Percentiles rank a stretch among this genome's conserved stretches.
phyloP scores from a whole-genome alignment of 1,140 invertebrate species.

The Pseudoatta argentina region DNA sequence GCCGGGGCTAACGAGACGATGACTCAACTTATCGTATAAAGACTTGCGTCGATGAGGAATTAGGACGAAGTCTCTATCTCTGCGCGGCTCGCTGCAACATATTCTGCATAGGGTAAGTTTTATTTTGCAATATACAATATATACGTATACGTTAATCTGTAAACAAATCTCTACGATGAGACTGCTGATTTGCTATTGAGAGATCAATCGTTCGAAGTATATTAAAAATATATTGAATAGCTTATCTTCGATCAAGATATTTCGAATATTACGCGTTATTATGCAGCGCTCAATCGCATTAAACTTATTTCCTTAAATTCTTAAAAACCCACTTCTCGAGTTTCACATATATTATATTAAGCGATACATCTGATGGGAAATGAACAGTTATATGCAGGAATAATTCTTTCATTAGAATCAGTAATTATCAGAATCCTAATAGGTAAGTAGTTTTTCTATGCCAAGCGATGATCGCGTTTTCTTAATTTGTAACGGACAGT shows the following conservation, averaged over 20 bases:
- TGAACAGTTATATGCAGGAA: neutral
- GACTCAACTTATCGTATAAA: slow-evolving; percentile 73
- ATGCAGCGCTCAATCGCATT: neutral
- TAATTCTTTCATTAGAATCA: slow-evolving; percentile 39
- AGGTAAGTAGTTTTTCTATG: slow-evolving; percentile 7
- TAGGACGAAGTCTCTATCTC: slow-evolving; percentile 66
- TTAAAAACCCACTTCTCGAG: slow-evolving; percentile 19
- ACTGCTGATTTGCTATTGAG: slow-evolving; percentile 7
- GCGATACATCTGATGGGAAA: slow-evolving; percentile 12
- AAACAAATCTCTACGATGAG: neutral
- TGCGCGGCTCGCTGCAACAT: slow-evolving; percentile 59
- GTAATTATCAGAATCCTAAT: slow-evolving; percentile 24
- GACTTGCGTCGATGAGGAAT: slow-evolving; percentile 65
- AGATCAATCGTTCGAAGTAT: neutral
- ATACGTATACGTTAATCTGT: neutral
- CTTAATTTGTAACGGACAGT: slow-evolving; percentile 55
- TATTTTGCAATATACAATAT: slow-evolving; percentile 29
- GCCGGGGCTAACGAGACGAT: slow-evolving; percentile 69
- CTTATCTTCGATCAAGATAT: slow-evolving; percentile 8
- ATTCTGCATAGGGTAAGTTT: slow-evolving; percentile 72
- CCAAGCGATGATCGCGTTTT: slow-evolving; percentile 48
- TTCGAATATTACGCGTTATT: slow-evolving; percentile 1
- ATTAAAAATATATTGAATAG: neutral
- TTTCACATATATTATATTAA: slow-evolving; percentile 25
- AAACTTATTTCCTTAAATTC: neutral